A percentile compares a stretch with the other conserved stretches of the same genome.
phyloP scores from a whole-genome alignment of 2,888 invertebrate species.

The Mythimna loreyi region DNA sequence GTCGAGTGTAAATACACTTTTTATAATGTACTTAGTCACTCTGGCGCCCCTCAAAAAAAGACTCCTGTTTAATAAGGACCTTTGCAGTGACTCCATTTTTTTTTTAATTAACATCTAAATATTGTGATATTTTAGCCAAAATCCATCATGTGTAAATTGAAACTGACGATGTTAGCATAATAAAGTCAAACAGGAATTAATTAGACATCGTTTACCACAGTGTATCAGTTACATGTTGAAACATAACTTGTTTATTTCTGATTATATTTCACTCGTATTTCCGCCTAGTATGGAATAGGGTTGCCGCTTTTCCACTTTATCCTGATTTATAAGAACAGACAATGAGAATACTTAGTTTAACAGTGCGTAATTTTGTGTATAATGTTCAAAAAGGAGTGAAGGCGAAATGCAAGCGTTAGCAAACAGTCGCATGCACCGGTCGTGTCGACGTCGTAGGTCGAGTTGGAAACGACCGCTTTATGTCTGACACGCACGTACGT shows the following conservation, averaged over 20 bases:
- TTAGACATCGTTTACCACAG: conserved; percentile 55
- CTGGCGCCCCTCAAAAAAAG: conserved; percentile 79
- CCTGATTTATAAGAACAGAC: conserved; percentile 12
- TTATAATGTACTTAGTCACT: conserved; percentile 89
- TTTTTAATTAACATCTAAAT: conserved; percentile 34
- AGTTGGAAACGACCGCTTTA: conserved; percentile 49
- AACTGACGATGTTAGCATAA: conserved; percentile 48
- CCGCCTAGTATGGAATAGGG: conserved; percentile 29
- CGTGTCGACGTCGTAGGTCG: conserved; percentile 39
- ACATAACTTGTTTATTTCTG: conserved; percentile 52
- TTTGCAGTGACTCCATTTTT: conserved; percentile 48
- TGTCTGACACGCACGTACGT: conserved; percentile 47
- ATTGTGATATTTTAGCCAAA: conserved; percentile 18
- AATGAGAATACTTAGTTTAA: conserved; percentile 8
- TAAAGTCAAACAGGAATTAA: conserved; percentile 55
- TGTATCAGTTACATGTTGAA: conserved; percentile 54
- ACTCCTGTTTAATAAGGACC: conserved; percentile 83
- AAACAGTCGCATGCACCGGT: conserved; percentile 31
- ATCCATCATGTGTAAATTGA: conserved; percentile 39
- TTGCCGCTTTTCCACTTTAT: conserved; percentile 20
- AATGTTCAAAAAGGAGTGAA: conserved; percentile 11
- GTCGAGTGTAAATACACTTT: conserved; percentile 90
- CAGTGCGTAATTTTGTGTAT: background rate
- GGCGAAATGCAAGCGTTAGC: conserved; percentile 27
- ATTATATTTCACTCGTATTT: conserved; percentile 46